A percentile compares a stretch with the other conserved stretches of the same genome.
phyloP scores from a whole-genome alignment of 2,113 vertebrate genomes.

The Penelope pileata region DNA sequence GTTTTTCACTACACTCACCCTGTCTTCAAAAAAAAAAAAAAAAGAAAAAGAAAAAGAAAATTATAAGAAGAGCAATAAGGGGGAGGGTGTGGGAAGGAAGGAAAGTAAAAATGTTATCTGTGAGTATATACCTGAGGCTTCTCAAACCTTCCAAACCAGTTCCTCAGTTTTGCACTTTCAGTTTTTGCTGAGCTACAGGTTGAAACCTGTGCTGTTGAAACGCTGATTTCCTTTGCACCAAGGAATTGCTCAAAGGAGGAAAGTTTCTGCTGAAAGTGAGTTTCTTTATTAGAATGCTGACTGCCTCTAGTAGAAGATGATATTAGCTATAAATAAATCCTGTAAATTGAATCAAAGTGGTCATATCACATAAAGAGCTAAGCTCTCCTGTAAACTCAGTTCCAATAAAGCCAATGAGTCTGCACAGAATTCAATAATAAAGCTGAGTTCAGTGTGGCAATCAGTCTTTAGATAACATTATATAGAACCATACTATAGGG shows the following conservation, averaged over 20 bases:
- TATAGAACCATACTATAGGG: background rate
- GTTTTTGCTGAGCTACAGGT: background rate
- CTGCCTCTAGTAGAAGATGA: background rate
- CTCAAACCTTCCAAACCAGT: background rate
- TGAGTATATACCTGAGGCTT: background rate
- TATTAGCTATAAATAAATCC: background rate
- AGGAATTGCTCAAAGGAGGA: background rate
- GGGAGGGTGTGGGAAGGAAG: accelerated
- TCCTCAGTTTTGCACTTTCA: background rate
- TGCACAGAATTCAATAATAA: background rate
- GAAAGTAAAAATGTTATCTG: background rate
- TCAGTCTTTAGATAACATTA: background rate
- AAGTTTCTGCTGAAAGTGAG: background rate
- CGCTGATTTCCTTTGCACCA: background rate
- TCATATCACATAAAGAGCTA: background rate
- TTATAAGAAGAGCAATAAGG: too few species aligned
- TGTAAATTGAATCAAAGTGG: background rate
- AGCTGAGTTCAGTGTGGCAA: background rate
- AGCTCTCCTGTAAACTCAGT: background rate
- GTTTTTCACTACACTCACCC: background rate
- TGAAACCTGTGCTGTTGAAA: background rate
- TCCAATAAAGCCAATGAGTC: background rate
- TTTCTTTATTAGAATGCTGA: background rate
- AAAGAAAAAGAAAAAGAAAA: background rate
- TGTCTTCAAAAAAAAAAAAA: background rate